Conservation (phyloP, 1,140 invertebrate species). For the Pogonognathellus flavescens region DNA sequence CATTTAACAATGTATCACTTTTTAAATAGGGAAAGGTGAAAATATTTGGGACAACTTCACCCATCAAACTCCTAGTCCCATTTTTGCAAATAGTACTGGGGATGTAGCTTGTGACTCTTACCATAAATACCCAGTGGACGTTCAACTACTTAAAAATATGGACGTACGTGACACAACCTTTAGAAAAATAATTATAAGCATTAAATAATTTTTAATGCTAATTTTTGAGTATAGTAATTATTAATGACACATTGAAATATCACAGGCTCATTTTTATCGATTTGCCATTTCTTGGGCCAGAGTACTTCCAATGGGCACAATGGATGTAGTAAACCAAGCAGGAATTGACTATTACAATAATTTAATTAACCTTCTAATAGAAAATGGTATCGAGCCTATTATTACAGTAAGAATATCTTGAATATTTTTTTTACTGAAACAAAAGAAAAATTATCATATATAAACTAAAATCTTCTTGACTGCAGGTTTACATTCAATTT, state of each 20-base stretch:
- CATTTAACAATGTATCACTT: not conserved
- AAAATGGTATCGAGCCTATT: constrained; percentile 65
- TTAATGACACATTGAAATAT: not conserved
- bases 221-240: constrained; percentile 68
- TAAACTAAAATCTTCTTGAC: no score
- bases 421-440: no score
- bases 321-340: constrained; percentile 64
- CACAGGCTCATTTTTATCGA: constrained; percentile 61
- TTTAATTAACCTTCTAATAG: constrained; percentile 65
- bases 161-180: no score
- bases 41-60: constrained; percentile 56
- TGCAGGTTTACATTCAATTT: no score
- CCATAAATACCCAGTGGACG: constrained; percentile 66
- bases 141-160: constrained; percentile 62
- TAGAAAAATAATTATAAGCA: no score
- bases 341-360: constrained; percentile 69
- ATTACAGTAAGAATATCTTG: constrained; percentile 65
- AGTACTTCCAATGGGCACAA: constrained; percentile 68
- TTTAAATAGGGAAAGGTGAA: constrained; percentile 67
- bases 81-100: constrained; percentile 73
- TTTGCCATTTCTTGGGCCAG: constrained; percentile 69
- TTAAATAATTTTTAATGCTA: constrained; percentile 65
- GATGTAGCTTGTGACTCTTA: constrained; percentile 68
- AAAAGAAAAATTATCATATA: no score
- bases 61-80: constrained; percentile 60